A percentile compares a stretch with the other conserved stretches of the same genome.
These are phyloP conservation scores for Spongia lamella DNA, from an alignment of 37 sponge, comb jelly and placozoan species.

Conservation along the genomic window DNA sequence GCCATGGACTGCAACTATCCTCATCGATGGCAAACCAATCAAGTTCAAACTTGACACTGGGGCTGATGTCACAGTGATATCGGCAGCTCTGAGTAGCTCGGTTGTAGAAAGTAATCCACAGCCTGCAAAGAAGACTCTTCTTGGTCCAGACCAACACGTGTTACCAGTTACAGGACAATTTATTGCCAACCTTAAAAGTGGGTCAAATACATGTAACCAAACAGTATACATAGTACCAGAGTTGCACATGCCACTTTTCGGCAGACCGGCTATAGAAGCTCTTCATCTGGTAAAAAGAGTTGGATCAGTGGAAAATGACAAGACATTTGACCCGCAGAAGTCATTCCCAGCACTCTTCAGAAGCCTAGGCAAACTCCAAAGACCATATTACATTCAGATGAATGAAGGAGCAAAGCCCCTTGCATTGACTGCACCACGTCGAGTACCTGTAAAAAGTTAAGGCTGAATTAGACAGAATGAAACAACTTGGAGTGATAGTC, in stretches of 20 bases:
- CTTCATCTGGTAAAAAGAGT: slow-evolving; percentile 11
- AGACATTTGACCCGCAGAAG: too few species aligned
- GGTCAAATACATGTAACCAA: too few species aligned
- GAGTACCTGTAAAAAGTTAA: slow-evolving; percentile 31
- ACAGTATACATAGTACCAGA: too few species aligned
- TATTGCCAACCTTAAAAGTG: too few species aligned
- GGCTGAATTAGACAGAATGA: slow-evolving; percentile 45
- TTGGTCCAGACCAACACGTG: too few species aligned
- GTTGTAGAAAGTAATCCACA: too few species aligned
- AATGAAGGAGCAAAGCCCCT: slow-evolving; percentile 4
- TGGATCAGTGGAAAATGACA: neutral
- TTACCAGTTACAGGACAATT: too few species aligned
- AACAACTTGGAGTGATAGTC: slow-evolving; percentile 15
- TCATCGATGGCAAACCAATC: neutral
- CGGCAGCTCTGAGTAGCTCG: too few species aligned
- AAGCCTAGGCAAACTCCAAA: slow-evolving; percentile 25
- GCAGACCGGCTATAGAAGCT: slow-evolving; percentile 32
- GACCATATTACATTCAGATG: slow-evolving; percentile 25
- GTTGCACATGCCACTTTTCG: too few species aligned
- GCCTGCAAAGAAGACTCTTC: too few species aligned
- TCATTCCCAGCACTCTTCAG: slow-evolving; percentile 20
- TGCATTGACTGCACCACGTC: slow-evolving; percentile 31
- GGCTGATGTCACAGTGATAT: neutral
- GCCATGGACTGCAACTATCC: too few species aligned
- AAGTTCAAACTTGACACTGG: neutral